Evolutionary conservation across 2,888 invertebrate genomes (phyloP).

Genomic region (Heteromurus nitidus): DNA sequence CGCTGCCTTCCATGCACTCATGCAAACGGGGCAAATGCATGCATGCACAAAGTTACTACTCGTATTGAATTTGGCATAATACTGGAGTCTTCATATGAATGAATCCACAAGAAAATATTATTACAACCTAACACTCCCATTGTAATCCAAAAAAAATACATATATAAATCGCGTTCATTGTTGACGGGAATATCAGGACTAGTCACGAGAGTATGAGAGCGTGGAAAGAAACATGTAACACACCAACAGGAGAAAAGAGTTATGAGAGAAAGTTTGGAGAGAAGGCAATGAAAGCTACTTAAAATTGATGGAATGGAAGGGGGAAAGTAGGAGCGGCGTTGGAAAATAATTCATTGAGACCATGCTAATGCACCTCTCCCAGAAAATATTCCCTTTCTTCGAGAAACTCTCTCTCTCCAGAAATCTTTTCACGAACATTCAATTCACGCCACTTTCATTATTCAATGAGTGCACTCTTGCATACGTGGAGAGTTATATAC

Average conservation of each 20-base stretch:
- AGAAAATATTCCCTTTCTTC: background rate
- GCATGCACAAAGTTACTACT: background rate
- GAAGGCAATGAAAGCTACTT: slow-evolving; percentile 38
- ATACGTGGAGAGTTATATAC: too few species aligned
- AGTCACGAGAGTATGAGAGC: slow-evolving; percentile 18
- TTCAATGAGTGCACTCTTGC: slow-evolving; percentile 39
- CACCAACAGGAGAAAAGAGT: slow-evolving; percentile 31
- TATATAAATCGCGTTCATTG: slow-evolving; percentile 1
- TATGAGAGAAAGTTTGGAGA: slow-evolving; percentile 35
- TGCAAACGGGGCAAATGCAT: background rate
- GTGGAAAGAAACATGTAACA: too few species aligned
- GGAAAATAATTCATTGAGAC: slow-evolving; percentile 45
- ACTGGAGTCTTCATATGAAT: too few species aligned
- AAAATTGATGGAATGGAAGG: slow-evolving; percentile 39
- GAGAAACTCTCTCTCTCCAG: background rate
- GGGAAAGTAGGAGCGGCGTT: slow-evolving; percentile 26
- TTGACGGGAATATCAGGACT: background rate
- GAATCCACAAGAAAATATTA: background rate
- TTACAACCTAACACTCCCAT: background rate
- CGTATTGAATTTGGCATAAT: too few species aligned
- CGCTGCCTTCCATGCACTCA: background rate
- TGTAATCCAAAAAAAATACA: background rate
- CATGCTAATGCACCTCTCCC: too few species aligned
- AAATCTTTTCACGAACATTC: background rate
- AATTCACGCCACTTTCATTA: slow-evolving; percentile 25